Conservation (phyloP, 2,888 invertebrate genomes). For the Erebia ligea region DNA sequence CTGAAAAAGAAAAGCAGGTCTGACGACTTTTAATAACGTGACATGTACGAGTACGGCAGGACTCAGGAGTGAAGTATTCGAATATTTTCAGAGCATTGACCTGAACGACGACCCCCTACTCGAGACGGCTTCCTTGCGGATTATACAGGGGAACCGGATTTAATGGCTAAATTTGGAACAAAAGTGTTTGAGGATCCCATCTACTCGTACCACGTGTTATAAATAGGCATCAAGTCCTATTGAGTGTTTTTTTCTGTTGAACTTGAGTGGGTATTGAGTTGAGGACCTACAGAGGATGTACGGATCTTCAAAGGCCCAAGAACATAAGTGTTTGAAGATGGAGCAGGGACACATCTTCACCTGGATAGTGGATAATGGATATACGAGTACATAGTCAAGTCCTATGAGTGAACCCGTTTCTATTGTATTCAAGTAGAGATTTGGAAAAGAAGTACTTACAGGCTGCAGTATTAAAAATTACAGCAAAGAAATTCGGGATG, state of each 20-base stretch:
- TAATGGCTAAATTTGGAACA: slow-evolving; percentile 43
- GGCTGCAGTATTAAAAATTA: neutral
- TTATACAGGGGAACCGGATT: slow-evolving; percentile 46
- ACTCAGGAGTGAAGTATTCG: slow-evolving; percentile 37
- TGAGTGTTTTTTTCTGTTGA: slow-evolving; percentile 7
- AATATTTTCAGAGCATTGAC: slow-evolving; percentile 49
- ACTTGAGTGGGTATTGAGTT: neutral
- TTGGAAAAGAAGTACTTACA: neutral
- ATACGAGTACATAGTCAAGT: neutral
- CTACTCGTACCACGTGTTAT: slow-evolving; percentile 10
- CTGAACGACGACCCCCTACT: slow-evolving; percentile 48
- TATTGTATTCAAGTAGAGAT: neutral
- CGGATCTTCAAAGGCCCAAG: neutral
- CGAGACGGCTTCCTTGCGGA: slow-evolving; percentile 50
- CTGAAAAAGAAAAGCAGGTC: slow-evolving; percentile 22
- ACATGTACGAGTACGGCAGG: slow-evolving; percentile 13
- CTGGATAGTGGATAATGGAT: too few relatives aligned
- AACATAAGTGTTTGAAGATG: neutral
- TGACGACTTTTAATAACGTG: slow-evolving; percentile 28
- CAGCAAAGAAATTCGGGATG: neutral
- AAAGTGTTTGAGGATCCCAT: slow-evolving; percentile 25
- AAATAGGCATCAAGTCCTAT: slow-evolving; percentile 12
- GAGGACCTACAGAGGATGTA: neutral
- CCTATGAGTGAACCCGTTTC: neutral
- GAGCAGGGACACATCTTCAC: neutral